phyloP scores from a whole-genome alignment of 2,888 invertebrate species.

The Tubulanus polymorphus region DNA sequence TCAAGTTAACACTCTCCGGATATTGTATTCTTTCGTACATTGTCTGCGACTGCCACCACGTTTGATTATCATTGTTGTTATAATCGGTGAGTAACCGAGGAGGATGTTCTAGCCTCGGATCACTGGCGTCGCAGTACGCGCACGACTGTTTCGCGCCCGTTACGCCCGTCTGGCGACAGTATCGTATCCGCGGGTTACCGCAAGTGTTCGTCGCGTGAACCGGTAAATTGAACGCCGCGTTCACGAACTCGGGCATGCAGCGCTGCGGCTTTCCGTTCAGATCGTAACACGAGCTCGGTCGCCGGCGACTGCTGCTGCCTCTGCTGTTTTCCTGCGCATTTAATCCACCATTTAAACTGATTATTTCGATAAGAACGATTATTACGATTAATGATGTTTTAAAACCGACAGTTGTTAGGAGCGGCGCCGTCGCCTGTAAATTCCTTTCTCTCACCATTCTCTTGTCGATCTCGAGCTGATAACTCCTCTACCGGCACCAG shows the following conservation, averaged over 20 bases:
- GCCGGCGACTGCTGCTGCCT: background rate
- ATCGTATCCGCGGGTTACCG: slow-evolving; percentile 65
- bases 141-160: slow-evolving; percentile 64
- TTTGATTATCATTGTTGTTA: slow-evolving; percentile 65
- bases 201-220: slow-evolving; percentile 96
- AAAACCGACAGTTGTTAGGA: too few relatives aligned
- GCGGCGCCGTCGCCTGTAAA: too few relatives aligned
- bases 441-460: too few relatives aligned
- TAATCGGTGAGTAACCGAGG: slow-evolving; percentile 82
- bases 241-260: slow-evolving; percentile 94
- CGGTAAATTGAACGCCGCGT: slow-evolving; percentile 84
- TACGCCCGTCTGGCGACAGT: slow-evolving; percentile 85
- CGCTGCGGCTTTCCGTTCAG: slow-evolving; percentile 61
- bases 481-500: too few relatives aligned
- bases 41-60: slow-evolving; percentile 67
- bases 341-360: too few relatives aligned
- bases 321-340: too few relatives aligned
- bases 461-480: too few relatives aligned
- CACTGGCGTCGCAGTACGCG: slow-evolving; percentile 61
- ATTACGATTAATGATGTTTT: too few relatives aligned
- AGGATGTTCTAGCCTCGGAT: slow-evolving; percentile 63
- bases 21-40: slow-evolving; percentile 91
- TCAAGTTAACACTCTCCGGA: slow-evolving; percentile 88
- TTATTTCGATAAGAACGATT: too few relatives aligned
- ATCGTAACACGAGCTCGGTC: slow-evolving; percentile 46